These are phyloP conservation scores for Xerus inauris DNA, from an alignment of 2,113 vertebrate genomes.

Conservation along the genomic window DNA sequence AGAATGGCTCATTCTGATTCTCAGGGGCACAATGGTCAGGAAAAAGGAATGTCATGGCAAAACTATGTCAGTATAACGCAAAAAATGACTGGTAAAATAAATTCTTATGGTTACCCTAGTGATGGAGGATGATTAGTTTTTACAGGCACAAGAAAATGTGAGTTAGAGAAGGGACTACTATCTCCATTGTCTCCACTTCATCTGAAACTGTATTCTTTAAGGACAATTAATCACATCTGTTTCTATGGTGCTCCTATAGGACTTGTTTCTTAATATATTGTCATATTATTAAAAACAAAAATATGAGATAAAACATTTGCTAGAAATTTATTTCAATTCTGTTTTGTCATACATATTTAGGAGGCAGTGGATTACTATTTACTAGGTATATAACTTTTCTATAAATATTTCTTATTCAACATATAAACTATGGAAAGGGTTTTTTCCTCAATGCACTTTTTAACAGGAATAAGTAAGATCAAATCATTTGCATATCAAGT, in stretches of 20 bases:
- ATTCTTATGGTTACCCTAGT: background rate
- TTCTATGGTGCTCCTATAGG: background rate
- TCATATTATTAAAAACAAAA: background rate
- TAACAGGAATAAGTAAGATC: background rate
- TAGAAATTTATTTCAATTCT: slow-evolving; percentile 11
- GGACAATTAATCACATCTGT: background rate
- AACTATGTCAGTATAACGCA: background rate
- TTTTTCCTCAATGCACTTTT: background rate
- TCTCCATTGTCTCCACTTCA: background rate
- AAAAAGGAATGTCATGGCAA: background rate
- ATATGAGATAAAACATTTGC: background rate
- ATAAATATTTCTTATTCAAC: slow-evolving; percentile 18
- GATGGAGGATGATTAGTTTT: background rate
- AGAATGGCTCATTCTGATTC: background rate
- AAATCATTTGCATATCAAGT: background rate
- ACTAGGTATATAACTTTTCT: background rate
- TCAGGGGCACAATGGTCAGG: background rate
- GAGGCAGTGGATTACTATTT: background rate
- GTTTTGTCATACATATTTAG: background rate
- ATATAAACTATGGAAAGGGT: background rate
- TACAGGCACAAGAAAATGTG: background rate
- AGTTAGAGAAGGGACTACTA: background rate
- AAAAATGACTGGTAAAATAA: background rate
- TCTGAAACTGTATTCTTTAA: background rate
- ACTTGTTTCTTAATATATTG: background rate